phyloP scores from a whole-genome alignment of 2,113 vertebrate species.

The Laticauda colubrina region DNA sequence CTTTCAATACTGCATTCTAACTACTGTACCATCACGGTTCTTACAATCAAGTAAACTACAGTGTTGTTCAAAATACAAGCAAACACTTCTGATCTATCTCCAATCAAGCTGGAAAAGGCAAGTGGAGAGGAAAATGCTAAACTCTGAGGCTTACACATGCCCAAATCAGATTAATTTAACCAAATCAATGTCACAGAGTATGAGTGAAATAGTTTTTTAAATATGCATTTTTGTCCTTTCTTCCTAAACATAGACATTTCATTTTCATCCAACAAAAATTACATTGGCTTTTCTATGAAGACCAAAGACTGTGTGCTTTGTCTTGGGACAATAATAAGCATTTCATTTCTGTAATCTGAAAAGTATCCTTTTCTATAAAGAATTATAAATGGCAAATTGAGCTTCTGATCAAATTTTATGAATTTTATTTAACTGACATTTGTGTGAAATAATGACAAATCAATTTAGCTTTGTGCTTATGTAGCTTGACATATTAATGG shows the following conservation, averaged over 20 bases:
- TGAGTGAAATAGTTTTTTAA: background rate
- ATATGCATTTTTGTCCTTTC: background rate
- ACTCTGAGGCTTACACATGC: background rate
- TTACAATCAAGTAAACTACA: background rate
- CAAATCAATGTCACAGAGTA: background rate
- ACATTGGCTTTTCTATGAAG: background rate
- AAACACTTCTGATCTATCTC: background rate
- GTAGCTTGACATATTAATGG: background rate
- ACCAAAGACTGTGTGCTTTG: background rate
- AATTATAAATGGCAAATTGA: background rate
- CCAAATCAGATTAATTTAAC: background rate
- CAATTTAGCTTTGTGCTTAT: background rate
- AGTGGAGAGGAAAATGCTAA: background rate
- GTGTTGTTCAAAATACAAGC: background rate
- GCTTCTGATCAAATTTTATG: background rate
- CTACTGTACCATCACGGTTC: no score
- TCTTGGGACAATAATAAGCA: background rate
- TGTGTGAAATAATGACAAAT: background rate
- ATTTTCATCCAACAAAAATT: background rate
- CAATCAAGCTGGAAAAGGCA: background rate
- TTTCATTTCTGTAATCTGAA: background rate
- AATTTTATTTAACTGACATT: background rate
- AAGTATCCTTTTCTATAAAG: background rate
- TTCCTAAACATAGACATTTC: background rate
- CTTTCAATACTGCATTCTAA: no score